Evolutionary conservation across 2,888 invertebrate species (phyloP), one percentile per base, ranked within the genome.

Genomic region (Pediacus dermestoides): DNA sequence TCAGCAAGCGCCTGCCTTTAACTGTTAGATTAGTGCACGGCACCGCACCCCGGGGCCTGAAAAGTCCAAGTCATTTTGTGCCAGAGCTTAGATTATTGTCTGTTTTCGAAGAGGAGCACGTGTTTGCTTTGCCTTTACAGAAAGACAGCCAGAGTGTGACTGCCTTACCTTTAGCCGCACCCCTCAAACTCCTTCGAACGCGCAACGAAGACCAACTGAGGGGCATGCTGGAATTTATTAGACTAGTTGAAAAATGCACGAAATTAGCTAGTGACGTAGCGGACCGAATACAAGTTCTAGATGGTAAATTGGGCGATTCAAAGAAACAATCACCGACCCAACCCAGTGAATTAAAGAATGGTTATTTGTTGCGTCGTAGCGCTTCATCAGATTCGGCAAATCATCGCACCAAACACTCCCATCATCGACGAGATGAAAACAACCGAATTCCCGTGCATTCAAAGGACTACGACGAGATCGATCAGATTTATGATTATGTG

Each of bases 401-500:
- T 57, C 63, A 78, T 71, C 59, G 71, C 58, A 53, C 68, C 46
- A 59, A 79, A 75, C 63, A 72, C 65, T 55, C 78, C 72, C 61
- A 65, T 53, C 63, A 68, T 54, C 50, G 60, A 57, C 42, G 61
- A 61, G 72, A 39, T 61, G 85, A 81, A 56, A 82, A 80, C 59
- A 80, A 77, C 53, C 75, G 77, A 48, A 75, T 77, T 32, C 71
- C 73, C 1, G 64, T 71, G 10, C 71, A 70, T 45, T 76, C 82
- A 16, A 88, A 89, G 64, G 91, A 92, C 60, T 92, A 94, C 69
- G 91, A 93, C 56, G 93, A 95, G 70, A 92, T 95, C 54, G 94
- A 95, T 74, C 91, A 94, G 70, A 91, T 95, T 50, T 95, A 95
- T 66, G 92, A 93, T 65, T 95, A 94, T 67, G 92, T 95, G 0